Evolutionary conservation across 2,113 vertebrate genomes (phyloP), one percentile per base, ranked within the genome.

Genomic region (Lutjanus erythropterus): DNA sequence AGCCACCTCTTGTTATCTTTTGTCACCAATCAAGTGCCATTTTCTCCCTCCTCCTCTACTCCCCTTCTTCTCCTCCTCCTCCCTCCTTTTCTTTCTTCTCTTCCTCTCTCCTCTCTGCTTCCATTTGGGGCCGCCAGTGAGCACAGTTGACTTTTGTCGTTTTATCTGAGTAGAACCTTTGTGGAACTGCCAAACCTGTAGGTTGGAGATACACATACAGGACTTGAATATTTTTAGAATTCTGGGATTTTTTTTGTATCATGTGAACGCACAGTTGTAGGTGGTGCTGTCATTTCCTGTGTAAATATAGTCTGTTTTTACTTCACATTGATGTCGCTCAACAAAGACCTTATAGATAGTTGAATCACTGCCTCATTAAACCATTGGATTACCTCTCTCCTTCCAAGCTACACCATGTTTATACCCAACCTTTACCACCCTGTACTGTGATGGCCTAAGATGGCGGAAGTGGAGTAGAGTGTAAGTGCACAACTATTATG

Each of bases 1-100:
- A 93, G 94, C 91, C 94, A 92, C 92, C 94, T 94, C 95, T 95
- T 94, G 95, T 95, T 95, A 95, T 95, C 94, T 95, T 95, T 95
- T 95, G 94, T 94, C 94, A 95, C 94, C 94, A 95, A 95, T 95
- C 93, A 94, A 94, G 91, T 95, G 92, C 89, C 92, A 93, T 94
- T 92, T 90, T 85, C 80, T 76, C 78, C 77, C 75, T 68, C 46
- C 69, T 65, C 58, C 76, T 16, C 70, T 42, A 12, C 39, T n/a
- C 31, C 39, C n/a, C 12, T 52, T 59, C 15, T 27, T 27, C 23
- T 70, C 41, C 60, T 65, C 69, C 86, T 49, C 58, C 74, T 23
- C 59, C 19, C n/a, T 35, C n/a, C n/a, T 52, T 55, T 41, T 52
- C 9, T 35, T 39, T 39, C 64, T 31, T 55, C 50, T 70, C 6